Conservation (phyloP, 2,888 invertebrate species). For the Sphaerophoria taeniata region DNA sequence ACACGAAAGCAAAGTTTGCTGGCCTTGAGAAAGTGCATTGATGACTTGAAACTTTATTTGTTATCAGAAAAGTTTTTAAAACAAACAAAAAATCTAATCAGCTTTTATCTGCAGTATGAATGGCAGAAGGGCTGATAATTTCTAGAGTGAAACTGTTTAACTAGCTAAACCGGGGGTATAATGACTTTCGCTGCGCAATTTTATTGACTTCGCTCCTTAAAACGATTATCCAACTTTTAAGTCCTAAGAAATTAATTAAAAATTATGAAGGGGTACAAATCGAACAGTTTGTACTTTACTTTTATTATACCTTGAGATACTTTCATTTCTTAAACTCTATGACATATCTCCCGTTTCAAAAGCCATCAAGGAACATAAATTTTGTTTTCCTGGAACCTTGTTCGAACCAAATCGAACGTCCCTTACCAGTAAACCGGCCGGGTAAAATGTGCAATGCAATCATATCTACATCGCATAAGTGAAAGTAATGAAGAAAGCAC, state of each 20-base stretch:
- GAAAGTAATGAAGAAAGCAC: conserved; percentile 76
- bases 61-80: conserved; percentile 12
- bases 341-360: conserved; percentile 1
- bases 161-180: background rate
- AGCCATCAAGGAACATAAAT: conserved; percentile 28
- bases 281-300: too few relatives aligned
- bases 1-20: background rate
- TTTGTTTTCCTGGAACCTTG: conserved; percentile 1
- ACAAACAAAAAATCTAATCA: conserved; percentile 7
- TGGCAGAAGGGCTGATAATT: background rate
- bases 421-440: background rate
- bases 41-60: background rate
- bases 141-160: conserved; percentile 14
- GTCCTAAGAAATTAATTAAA: too few relatives aligned
- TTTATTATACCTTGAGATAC: too few relatives aligned
- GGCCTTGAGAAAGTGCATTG: conserved; percentile 31
- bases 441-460: background rate
- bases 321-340: too few relatives aligned
- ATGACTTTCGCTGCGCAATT: conserved; percentile 67
- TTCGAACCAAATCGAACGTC: conserved; percentile 4
- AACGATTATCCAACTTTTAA: too few relatives aligned
- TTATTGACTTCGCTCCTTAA: conserved; percentile 17
- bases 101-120: conserved; percentile 11
- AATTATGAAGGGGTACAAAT: too few relatives aligned
- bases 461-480: conserved; percentile 55